These are phyloP conservation scores for Lamellibrachia columna DNA, from an alignment of 2,888 invertebrate species.

Conservation along the genomic window DNA sequence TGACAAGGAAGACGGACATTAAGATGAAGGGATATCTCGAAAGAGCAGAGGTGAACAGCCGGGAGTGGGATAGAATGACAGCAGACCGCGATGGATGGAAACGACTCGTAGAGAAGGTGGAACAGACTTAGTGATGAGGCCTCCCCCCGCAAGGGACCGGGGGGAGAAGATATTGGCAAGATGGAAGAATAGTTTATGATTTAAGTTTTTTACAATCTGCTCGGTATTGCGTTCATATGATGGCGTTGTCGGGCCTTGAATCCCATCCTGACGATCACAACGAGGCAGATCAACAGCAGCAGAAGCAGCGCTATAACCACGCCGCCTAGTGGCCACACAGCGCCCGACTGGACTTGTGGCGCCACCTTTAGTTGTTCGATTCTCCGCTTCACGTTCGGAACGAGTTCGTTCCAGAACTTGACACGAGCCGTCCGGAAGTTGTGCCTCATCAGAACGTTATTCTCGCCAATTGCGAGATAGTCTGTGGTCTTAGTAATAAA, in stretches of 20 bases:
- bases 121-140: too few relatives aligned
- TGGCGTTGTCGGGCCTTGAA: neutral
- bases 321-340: neutral
- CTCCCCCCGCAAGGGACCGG: too few relatives aligned
- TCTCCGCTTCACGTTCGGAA: neutral
- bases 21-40: too few relatives aligned
- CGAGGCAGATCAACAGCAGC: neutral
- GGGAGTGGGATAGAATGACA: too few relatives aligned
- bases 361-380: constrained; percentile 6
- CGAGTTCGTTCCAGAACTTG: neutral
- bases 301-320: neutral
- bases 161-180: too few relatives aligned
- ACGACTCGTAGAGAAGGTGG: too few relatives aligned
- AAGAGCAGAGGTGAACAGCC: too few relatives aligned
- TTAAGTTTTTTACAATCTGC: neutral
- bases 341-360: neutral
- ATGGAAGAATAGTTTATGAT: neutral
- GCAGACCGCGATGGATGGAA: too few relatives aligned
- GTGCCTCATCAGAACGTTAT: neutral
- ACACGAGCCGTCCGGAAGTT: neutral
- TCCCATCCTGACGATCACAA: neutral
- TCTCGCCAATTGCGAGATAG: neutral
- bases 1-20: too few relatives aligned
- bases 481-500: neutral
- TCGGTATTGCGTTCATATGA: neutral